A percentile compares a stretch with the other conserved stretches of the same genome.
Conservation (phyloP, 2,888 invertebrate genomes). For the Melipona bicolor region DNA sequence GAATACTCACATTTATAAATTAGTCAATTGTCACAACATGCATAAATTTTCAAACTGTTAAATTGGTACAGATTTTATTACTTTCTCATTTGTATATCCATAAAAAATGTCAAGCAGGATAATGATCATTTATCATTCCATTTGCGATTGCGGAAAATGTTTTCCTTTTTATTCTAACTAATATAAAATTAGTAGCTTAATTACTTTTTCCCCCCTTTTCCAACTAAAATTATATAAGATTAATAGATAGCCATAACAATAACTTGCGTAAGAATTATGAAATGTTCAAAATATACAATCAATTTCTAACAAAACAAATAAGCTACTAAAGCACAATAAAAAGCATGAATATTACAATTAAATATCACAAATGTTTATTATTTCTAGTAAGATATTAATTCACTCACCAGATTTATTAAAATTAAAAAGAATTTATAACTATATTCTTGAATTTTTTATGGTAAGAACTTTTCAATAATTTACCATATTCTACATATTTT, state of each 20-base stretch:
- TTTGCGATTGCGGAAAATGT: not conserved
- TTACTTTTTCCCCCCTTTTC: not conserved
- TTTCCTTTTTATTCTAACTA: slow-evolving; percentile 13
- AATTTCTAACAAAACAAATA: slow-evolving; percentile 2
- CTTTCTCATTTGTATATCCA: not conserved
- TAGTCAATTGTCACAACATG: not conserved
- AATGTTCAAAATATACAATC: slow-evolving; percentile 49
- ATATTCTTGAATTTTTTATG: slow-evolving; percentile 26
- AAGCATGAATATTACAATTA: not conserved
- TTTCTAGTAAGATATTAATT: not conserved
- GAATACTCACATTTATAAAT: slow-evolving; percentile 15
- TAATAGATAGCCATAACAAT: slow-evolving; percentile 51
- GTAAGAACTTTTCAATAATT: slow-evolving; percentile 25
- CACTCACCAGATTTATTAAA: slow-evolving; percentile 62
- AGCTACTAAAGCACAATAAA: slow-evolving; percentile 78
- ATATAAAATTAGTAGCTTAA: slow-evolving; percentile 32
- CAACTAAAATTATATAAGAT: slow-evolving; percentile 33
- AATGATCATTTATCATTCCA: not conserved
- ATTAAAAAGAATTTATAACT: slow-evolving; percentile 57
- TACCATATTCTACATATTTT: slow-evolving; percentile 5
- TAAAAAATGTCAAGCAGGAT: not conserved
- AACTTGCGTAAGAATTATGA: slow-evolving; percentile 55
- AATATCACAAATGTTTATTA: no score
- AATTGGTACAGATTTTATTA: not conserved
- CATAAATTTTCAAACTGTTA: not conserved